Conservation (phyloP, 2,113 vertebrate species). For the Pagrus major region DNA sequence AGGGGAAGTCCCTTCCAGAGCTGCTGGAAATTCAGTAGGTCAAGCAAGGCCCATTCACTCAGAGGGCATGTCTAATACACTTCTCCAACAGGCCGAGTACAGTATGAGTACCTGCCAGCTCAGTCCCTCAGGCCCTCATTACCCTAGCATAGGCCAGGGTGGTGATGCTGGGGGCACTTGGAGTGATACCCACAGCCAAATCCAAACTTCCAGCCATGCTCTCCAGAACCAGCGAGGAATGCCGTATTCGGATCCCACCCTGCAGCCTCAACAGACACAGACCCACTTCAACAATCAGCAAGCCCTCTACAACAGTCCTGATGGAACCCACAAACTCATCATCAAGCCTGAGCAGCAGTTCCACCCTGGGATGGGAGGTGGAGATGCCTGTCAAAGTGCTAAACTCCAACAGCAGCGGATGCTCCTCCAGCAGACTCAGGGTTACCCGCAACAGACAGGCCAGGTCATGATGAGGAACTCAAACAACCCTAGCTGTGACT, state of each 20-base stretch:
- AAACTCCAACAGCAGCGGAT: slow-evolving; percentile 79
- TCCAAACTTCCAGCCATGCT: slow-evolving; percentile 64
- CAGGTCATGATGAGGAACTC: slow-evolving; percentile 74
- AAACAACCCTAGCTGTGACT: slow-evolving; percentile 79
- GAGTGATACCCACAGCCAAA: slow-evolving; percentile 78
- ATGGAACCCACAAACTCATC: slow-evolving; percentile 80
- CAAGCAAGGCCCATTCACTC: slow-evolving; percentile 59
- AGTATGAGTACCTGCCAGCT: slow-evolving; percentile 88
- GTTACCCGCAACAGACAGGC: slow-evolving; percentile 75
- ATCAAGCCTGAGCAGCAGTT: slow-evolving; percentile 95
- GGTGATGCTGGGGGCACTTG: slow-evolving; percentile 74
- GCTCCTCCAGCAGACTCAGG: slow-evolving; percentile 73
- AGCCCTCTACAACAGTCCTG: slow-evolving; percentile 69
- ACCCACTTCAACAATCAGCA: slow-evolving; percentile 77
- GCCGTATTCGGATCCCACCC: slow-evolving; percentile 76
- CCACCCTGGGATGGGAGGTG: slow-evolving; percentile 79
- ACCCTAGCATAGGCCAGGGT: slow-evolving; percentile 71
- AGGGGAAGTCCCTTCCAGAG: slow-evolving; percentile 61
- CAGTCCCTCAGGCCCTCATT: slow-evolving; percentile 84
- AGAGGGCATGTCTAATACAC: slow-evolving; percentile 76
- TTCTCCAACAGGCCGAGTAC: slow-evolving; percentile 87
- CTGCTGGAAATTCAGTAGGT: slow-evolving; percentile 59
- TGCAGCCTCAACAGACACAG: slow-evolving; percentile 75
- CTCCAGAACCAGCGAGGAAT: slow-evolving; percentile 78
- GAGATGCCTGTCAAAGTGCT: slow-evolving; percentile 86